Conservation (phyloP, 2,113 vertebrate species). For the Neodon shergylaensis region DNA sequence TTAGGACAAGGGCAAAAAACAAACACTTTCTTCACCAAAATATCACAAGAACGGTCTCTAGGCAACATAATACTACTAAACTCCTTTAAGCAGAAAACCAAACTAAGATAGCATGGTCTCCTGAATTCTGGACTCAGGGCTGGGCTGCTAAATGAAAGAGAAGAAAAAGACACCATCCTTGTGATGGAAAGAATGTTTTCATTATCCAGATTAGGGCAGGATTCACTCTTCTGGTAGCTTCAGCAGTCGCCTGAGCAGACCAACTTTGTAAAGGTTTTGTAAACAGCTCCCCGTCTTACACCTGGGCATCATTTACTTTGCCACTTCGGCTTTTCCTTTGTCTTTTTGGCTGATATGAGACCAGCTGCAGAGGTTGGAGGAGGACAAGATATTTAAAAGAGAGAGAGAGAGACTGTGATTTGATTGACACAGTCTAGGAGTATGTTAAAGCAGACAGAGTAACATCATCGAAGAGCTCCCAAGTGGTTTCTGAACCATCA, state of each 20-base stretch:
- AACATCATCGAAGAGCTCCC: constrained; percentile 8
- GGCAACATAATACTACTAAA: neutral
- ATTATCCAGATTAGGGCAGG: neutral
- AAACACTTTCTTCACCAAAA: too few relatives aligned
- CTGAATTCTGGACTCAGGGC: neutral
- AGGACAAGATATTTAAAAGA: neutral
- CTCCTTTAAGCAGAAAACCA: neutral
- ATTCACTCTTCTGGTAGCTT: neutral
- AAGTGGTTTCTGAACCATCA: constrained; percentile 50
- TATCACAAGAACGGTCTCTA: too few relatives aligned
- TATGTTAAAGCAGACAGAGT: neutral
- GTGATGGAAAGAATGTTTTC: neutral
- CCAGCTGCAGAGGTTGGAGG: constrained; percentile 39
- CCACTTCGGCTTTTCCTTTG: neutral
- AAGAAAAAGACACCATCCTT: neutral
- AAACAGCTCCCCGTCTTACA: neutral
- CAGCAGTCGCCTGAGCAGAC: neutral
- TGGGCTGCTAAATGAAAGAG: neutral
- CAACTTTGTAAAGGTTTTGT: neutral
- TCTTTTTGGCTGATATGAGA: constrained; percentile 23
- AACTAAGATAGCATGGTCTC: neutral
- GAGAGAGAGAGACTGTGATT: neutral
- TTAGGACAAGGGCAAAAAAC: too few relatives aligned
- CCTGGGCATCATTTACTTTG: neutral
- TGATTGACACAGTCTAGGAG: constrained; percentile 19